Base-by-base conservation (phyloP, 2,797 vertebrate species). In the Nyctalus aviator region DNA sequence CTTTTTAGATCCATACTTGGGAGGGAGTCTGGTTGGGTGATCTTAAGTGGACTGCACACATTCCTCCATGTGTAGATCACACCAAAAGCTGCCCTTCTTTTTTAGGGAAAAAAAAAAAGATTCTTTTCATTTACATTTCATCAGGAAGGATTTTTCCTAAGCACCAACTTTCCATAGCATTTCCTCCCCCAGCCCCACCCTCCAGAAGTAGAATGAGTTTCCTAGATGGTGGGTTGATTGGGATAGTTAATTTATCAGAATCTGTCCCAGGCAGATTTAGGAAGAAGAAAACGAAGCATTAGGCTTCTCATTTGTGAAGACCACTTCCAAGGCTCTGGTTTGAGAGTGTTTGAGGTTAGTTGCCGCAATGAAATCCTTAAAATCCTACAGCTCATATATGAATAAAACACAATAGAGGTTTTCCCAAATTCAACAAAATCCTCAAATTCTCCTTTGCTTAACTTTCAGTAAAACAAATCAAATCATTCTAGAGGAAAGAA, bases 201-300 rank as follows among this genome's bases (percentile, higher is more conserved):
- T n/a, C 79, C 9, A 75, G 71, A 84, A 48, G 12, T 3, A 75
- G 50, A 87, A 50, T 71, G 84, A 93, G 35, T 91, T 84, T n/a
- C 18, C 21, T 57, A 48, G 66, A 53, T 77, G 35, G 2, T 89
- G 35, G 44, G 35, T 69, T 87, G 30, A 66, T 55, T 69, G 37
- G 35, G n/a, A 50, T 90, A 81, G 15, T 85, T 94, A 90, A 94
- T 55, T 77, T 81, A 93, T 79, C 78, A 77, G 78, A 92, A 86
- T 77, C 57, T 46, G 15, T 91, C 44, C 53, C 76, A 86, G 53
- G 44, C 62, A 53, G 66, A 84, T 73, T 94, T 87, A 84, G 27
- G 7, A 69, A 53, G 32, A 88, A 35, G 30, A 44, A 46, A 90
- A 84, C 25, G 69, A 94, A 89, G 81, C 35, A 35, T 84, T 62